Percentiles rank a stretch among this genome's conserved stretches.
Conservation (phyloP, 2,113 vertebrate genomes). For the Pyrgilauda ruficollis region DNA sequence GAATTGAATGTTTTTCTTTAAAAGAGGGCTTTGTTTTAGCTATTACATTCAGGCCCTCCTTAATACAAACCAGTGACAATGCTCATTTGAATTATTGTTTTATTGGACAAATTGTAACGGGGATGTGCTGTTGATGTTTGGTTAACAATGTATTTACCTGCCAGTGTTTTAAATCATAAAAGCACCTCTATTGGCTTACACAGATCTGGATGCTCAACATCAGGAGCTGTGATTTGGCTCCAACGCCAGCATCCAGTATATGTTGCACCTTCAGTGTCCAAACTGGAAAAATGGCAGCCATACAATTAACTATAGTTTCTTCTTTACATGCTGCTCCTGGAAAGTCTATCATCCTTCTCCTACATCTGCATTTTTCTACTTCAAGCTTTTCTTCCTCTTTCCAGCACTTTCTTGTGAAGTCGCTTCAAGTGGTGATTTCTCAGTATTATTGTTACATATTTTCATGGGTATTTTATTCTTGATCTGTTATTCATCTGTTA, state of each 20-base stretch:
- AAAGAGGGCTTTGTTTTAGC: not conserved
- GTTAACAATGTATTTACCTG: not conserved
- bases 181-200: not conserved
- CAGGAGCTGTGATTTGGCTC: conserved; percentile 21
- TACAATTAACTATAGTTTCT: not conserved
- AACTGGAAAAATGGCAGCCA: conserved; percentile 3
- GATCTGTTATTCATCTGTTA: not conserved
- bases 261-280: not conserved
- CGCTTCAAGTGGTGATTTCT: not conserved
- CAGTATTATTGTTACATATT: not conserved
- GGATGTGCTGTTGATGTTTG: not conserved
- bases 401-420: not conserved
- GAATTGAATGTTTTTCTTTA: not conserved
- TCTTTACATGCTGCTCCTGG: not conserved
- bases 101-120: not conserved
- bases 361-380: not conserved
- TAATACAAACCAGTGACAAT: not conserved
- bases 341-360: not conserved
- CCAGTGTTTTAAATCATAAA: not conserved
- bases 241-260: not conserved
- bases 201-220: not conserved
- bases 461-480: not conserved
- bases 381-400: not conserved
- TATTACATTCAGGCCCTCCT: not conserved
- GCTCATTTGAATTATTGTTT: not conserved